Conservation (phyloP, 1,140 invertebrate species). For the Calycopis cecrops region DNA sequence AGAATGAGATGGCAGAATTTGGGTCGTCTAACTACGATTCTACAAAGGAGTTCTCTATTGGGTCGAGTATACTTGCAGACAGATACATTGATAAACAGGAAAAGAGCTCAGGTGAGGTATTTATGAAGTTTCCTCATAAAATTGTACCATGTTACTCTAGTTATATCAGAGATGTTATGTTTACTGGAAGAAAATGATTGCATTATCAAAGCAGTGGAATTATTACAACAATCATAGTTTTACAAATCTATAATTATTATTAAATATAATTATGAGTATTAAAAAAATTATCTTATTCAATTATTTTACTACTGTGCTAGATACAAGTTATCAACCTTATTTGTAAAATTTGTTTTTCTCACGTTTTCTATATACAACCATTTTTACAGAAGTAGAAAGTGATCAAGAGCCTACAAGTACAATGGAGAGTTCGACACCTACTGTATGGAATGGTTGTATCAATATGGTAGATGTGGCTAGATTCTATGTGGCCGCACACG, state of each 20-base stretch:
- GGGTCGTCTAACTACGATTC: slow-evolving; percentile 42
- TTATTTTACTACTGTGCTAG: background rate
- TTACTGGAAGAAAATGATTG: background rate
- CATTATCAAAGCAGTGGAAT: background rate
- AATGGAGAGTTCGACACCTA: slow-evolving; percentile 65
- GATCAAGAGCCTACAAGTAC: slow-evolving; percentile 79
- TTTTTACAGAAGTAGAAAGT: slow-evolving; percentile 70
- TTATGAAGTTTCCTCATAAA: no score
- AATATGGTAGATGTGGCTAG: slow-evolving; percentile 94
- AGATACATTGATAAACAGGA: slow-evolving; percentile 55
- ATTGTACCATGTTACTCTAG: background rate
- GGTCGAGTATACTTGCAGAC: slow-evolving; percentile 36
- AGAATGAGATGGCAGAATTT: slow-evolving; percentile 44
- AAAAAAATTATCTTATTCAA: no score
- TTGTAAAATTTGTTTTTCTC: slow-evolving; percentile 9
- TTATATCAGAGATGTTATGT: background rate
- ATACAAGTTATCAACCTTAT: background rate
- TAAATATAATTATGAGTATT: no score
- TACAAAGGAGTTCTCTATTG: slow-evolving; percentile 47
- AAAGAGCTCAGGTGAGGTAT: slow-evolving; percentile 57
- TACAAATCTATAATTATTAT: no score
- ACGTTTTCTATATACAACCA: slow-evolving; percentile 15
- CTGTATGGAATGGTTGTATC: slow-evolving; percentile 91
- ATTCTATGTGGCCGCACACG: slow-evolving; percentile 89
- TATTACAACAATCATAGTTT: no score